Percentiles rank a stretch among this genome's conserved stretches.
Evolutionary conservation across 2,888 invertebrate genomes (phyloP).

Genomic region (Serrognathus titanus): DNA sequence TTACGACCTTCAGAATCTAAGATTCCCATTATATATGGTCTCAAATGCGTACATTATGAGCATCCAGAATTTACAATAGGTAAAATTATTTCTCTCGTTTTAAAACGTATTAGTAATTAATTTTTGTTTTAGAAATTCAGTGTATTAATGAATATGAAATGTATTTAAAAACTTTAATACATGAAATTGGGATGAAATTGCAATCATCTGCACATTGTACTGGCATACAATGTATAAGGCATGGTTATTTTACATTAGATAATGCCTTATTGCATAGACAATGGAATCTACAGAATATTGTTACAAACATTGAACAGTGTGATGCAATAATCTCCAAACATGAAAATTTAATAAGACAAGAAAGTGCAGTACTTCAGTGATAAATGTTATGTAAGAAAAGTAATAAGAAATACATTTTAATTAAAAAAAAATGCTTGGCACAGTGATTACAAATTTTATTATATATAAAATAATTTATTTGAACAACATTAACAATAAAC

Average conservation of each 20-base stretch:
- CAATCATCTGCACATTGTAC: slow-evolving; percentile 78
- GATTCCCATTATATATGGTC: slow-evolving; percentile 77
- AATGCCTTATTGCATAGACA: slow-evolving; percentile 78
- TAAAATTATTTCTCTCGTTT: slow-evolving; percentile 35
- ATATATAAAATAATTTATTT: too few species aligned
- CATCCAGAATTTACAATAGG: slow-evolving; percentile 83
- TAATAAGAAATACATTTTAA: too few species aligned
- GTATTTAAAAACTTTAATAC: slow-evolving; percentile 73
- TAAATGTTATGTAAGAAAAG: background rate
- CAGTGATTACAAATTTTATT: too few species aligned
- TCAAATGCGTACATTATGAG: slow-evolving; percentile 78
- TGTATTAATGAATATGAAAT: slow-evolving; percentile 80
- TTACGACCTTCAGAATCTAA: slow-evolving; percentile 70
- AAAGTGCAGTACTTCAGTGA: slow-evolving; percentile 29
- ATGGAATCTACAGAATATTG: slow-evolving; percentile 70
- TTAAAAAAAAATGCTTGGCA: too few species aligned
- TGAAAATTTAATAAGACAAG: slow-evolving; percentile 48
- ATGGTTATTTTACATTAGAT: slow-evolving; percentile 75
- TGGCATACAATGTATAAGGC: slow-evolving; percentile 74
- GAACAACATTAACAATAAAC: too few species aligned
- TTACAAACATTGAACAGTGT: slow-evolving; percentile 62
- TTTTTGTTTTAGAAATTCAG: slow-evolving; percentile 68
- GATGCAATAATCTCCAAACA: slow-evolving; percentile 53
- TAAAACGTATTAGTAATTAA: background rate
- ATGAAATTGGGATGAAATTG: slow-evolving; percentile 78